Evolutionary conservation across 2,888 invertebrate species (phyloP).

Genomic region (Rhimphoctona megacephalus): DNA sequence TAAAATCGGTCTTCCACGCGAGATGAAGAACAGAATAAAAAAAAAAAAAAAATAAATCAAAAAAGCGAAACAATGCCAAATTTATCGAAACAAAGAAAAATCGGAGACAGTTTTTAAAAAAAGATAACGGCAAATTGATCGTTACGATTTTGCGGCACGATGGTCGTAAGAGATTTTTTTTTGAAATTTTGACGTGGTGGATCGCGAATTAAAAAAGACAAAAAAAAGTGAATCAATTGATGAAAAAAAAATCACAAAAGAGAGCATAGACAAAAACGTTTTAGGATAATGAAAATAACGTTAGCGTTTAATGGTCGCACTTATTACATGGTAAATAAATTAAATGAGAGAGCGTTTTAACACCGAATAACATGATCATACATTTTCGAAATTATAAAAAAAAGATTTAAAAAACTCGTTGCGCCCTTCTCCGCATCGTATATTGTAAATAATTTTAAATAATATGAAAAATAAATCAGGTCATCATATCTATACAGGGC

Average conservation of each 20-base stretch:
- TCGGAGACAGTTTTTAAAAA: slow-evolving; percentile 16
- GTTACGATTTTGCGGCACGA: slow-evolving; percentile 3
- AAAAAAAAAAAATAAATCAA: not conserved
- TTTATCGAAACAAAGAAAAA: not conserved
- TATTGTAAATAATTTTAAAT: slow-evolving; percentile 69
- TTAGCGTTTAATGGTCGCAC: slow-evolving; percentile 71
- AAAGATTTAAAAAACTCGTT: slow-evolving; percentile 15
- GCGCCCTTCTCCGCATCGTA: slow-evolving; percentile 45
- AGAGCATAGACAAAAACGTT: slow-evolving; percentile 66
- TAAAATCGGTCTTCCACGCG: slow-evolving; percentile 57
- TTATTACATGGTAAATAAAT: slow-evolving; percentile 63
- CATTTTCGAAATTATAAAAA: slow-evolving; percentile 53
- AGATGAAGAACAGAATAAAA: slow-evolving; percentile 30
- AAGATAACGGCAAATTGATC: slow-evolving; percentile 19
- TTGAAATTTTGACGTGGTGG: slow-evolving; percentile 30
- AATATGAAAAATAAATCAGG: slow-evolving; percentile 50
- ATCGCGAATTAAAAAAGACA: slow-evolving; percentile 7
- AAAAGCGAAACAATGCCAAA: not conserved
- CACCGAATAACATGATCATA: slow-evolving; percentile 51
- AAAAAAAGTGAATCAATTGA: slow-evolving; percentile 26
- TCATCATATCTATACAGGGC: slow-evolving; percentile 67
- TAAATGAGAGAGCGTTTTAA: slow-evolving; percentile 46
- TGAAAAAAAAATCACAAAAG: slow-evolving; percentile 32
- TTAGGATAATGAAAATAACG: slow-evolving; percentile 62
- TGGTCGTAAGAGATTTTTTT: slow-evolving; percentile 20